Evolutionary conservation across 2,113 vertebrate genomes (phyloP).

Genomic region (Hemiprocne comata): DNA sequence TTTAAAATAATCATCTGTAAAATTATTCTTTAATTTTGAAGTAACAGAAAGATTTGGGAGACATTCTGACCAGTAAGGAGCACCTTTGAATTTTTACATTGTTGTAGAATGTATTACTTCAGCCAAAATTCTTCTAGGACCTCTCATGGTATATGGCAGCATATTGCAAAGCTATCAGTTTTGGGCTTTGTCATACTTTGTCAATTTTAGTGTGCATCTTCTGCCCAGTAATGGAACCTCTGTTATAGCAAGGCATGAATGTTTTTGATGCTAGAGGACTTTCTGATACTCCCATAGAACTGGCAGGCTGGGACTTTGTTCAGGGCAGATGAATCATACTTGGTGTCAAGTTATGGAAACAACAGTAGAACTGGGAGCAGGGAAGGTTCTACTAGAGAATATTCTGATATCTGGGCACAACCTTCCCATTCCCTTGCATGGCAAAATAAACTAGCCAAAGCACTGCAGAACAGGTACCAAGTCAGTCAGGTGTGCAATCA

Average conservation of each 20-base stretch:
- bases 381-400: not conserved
- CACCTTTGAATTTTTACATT: not conserved
- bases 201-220: not conserved
- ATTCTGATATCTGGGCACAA: not conserved
- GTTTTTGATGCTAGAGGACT: not conserved
- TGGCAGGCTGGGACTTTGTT: not conserved
- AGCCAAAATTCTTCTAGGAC: not conserved
- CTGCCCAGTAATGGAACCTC: not conserved
- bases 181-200: not conserved
- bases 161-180: not conserved
- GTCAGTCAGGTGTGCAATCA: not conserved
- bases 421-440: not conserved
- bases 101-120: not conserved
- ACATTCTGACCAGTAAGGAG: not conserved
- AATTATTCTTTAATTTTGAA: not conserved
- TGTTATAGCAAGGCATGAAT: not conserved
- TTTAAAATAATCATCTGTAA: not conserved
- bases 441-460: not conserved
- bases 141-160: not conserved
- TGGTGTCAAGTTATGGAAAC: not conserved
- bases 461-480: not conserved
- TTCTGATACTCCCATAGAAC: not conserved
- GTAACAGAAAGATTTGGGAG: not conserved
- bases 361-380: not conserved
- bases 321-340: not conserved